Evolutionary conservation across 1,140 invertebrate genomes (phyloP), one percentile per base, ranked within the genome.

Genomic region (Philopotamus ludificatus): DNA sequence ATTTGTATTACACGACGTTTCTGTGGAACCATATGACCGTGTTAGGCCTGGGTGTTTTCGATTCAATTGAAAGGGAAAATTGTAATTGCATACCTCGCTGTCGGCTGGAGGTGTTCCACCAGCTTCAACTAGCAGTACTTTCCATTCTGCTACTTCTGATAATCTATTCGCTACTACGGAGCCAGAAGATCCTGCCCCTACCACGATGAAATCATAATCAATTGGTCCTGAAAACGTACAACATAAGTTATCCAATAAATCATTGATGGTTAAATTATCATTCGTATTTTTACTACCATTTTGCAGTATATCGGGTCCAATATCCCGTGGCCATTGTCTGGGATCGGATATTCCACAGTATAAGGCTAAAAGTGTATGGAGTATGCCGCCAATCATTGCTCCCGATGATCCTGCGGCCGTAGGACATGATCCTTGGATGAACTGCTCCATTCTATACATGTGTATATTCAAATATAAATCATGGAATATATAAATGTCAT

Each of bases 161-260:
- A 87, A 73, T 39, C 89, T 79, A 18, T 83, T 84, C 0, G 88
- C 88, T 2, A 91, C 60, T 0, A 87, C 82, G 53, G 84, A 85
- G 1, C 90, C 90, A 1, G 89, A 87, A 0, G 87, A 87, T 12
- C 90, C 89, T 7, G 87, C 89, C 0, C 90, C 90, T 8, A 92
- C 82, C 0, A 87, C 78, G 16, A 87, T 81, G 63, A 87, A 87
- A 72, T 87, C 85, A 51, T 84, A 87, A 55, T 80, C 75, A 18
- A 66, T 59, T 0, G 28, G 28, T 7, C 28, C 28, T 34, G 28
- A 4, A 12, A 7, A 34, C 12, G n/a, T 34, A 34, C 12, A 34
- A 34, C 4, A 34, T 34, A 34, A 12, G 4, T 34, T 7, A 34
- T 34, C 12, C 4, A 34, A 34, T 7, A 34, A 34, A 34, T 34